Evolutionary conservation across 2,797 vertebrate genomes (phyloP).

Genomic region (Nannoperca australis): DNA sequence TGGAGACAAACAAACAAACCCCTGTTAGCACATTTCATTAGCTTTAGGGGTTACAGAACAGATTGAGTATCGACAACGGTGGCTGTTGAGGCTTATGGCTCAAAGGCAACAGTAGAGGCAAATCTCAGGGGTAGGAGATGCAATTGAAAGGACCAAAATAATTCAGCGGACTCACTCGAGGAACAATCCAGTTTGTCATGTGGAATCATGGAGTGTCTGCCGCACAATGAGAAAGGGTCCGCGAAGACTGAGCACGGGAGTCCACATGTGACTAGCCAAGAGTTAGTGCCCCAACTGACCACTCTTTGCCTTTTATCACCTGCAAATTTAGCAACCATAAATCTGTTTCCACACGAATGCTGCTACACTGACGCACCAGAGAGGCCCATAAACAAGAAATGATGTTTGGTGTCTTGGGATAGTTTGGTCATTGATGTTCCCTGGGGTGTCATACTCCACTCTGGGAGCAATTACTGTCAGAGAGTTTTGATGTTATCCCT

Average conservation of each 20-base stretch:
- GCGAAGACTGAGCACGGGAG: conserved; percentile 66
- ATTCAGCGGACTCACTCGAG: conserved; percentile 84
- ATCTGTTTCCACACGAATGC: conserved; percentile 75
- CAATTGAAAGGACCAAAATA: conserved; percentile 85
- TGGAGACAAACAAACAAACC: conserved; percentile 83
- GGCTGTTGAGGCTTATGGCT: conserved; percentile 82
- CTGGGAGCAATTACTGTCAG: conserved; percentile 70
- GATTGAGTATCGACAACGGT: conserved; percentile 86
- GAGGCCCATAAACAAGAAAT: conserved; percentile 78
- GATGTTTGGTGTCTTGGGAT: conserved; percentile 73
- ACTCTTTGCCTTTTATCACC: conserved; percentile 79
- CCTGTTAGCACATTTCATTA: conserved; percentile 86
- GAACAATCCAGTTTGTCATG: conserved; percentile 85
- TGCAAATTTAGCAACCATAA: conserved; percentile 81
- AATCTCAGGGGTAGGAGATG: conserved; percentile 81
- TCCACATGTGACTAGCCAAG: conserved; percentile 79
- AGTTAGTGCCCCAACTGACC: conserved; percentile 76
- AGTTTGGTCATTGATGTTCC: conserved; percentile 71
- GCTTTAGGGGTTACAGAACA: conserved; percentile 86
- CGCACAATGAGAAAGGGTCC: conserved; percentile 78
- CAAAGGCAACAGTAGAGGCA: conserved; percentile 81
- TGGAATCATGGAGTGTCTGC: conserved; percentile 80
- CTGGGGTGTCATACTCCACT: conserved; percentile 62
- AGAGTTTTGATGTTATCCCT: conserved; percentile 64
- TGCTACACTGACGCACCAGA: conserved; percentile 44